These are phyloP conservation scores for Hyposoter didymator DNA, from an alignment of 2,888 invertebrate species.

Conservation along the genomic window DNA sequence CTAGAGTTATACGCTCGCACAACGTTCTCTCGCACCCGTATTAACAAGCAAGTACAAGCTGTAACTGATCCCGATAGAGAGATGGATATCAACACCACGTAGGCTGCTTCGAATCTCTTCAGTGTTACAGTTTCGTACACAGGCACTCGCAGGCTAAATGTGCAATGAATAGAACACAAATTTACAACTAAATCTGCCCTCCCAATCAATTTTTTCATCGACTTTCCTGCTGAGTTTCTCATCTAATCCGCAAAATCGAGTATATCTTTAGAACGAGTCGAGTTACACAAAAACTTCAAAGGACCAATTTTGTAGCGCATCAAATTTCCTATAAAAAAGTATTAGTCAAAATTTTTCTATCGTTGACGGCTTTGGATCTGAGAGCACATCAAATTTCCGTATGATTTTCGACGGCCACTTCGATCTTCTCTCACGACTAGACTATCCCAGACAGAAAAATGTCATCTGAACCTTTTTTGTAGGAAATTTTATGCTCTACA, in stretches of 20 bases:
- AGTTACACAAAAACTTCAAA: neutral
- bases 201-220: neutral
- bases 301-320: neutral
- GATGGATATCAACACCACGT: conserved; percentile 61
- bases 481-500: neutral
- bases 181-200: neutral
- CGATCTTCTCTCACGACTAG: neutral
- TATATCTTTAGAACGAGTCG: neutral
- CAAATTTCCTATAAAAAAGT: neutral
- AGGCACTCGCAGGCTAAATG: neutral
- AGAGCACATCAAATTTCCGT: neutral
- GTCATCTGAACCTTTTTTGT: neutral
- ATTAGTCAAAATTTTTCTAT: neutral
- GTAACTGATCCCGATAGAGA: conserved; percentile 66
- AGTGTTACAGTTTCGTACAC: neutral
- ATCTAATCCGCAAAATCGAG: neutral
- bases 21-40: conserved; percentile 57
- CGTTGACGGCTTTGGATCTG: neutral
- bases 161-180: neutral
- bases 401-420: neutral
- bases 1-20: conserved; percentile 2
- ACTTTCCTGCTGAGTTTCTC: neutral
- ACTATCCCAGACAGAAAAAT: neutral
- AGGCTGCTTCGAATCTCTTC: conserved; percentile 42
- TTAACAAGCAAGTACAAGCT: conserved; percentile 64